phyloP scores from a whole-genome alignment of 37 sponge, comb jelly and placozoan species.

The Corticium candelabrum region DNA sequence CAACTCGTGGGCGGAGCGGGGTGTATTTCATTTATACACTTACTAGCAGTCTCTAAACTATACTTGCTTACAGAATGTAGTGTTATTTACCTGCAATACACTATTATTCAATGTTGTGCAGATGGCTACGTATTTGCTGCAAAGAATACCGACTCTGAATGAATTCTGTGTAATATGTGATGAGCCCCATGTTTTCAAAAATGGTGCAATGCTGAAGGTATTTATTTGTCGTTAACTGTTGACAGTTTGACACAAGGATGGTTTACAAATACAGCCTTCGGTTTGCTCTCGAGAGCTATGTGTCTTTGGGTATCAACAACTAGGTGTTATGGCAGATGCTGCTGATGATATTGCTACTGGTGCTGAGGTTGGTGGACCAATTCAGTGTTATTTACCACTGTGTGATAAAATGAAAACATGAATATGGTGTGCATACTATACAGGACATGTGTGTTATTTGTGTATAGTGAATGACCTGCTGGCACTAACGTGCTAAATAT shows the following conservation, averaged over 20 bases:
- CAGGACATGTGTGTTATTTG: no score
- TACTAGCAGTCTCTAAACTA: no score
- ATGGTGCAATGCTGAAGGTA: constrained; percentile 35
- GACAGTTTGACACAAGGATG: not conserved
- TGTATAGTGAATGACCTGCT: no score
- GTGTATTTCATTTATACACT: no score
- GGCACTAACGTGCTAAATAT: no score
- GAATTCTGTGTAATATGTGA: constrained; percentile 87
- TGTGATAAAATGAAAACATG: no score
- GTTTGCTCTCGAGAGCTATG: constrained; percentile 73
- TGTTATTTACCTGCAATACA: no score
- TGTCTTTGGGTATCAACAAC: constrained; percentile 74
- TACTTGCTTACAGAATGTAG: no score
- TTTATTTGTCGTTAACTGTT: not conserved
- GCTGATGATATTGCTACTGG: constrained; percentile 68
- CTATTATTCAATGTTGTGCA: no score
- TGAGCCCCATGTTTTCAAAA: constrained; percentile 58
- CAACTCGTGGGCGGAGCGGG: no score
- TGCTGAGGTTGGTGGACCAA: constrained; percentile 28
- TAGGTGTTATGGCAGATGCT: constrained; percentile 80
- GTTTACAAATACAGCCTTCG: constrained; percentile 42
- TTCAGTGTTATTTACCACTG: not conserved
- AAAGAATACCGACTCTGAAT: constrained; percentile 52
- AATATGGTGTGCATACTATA: no score
- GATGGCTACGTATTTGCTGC: constrained; percentile 52